Conservation (phyloP, 2,113 vertebrate species). For the Holacanthus passer region DNA sequence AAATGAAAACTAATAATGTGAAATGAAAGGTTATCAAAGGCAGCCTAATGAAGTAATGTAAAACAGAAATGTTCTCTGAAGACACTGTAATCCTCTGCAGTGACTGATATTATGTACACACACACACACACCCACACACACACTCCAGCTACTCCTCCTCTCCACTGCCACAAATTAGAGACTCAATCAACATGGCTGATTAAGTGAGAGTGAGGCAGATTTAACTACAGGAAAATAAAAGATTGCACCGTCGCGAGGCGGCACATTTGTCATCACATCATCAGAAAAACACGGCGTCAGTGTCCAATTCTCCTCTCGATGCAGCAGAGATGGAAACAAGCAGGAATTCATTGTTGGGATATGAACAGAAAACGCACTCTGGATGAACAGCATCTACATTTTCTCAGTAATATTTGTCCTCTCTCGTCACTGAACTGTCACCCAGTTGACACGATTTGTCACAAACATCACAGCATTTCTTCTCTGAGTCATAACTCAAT, state of each 20-base stretch:
- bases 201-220: conserved; percentile 50
- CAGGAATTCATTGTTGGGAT: not conserved
- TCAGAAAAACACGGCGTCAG: not conserved
- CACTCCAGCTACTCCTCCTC: conserved; percentile 31
- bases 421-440: not conserved
- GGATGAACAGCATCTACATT: not conserved
- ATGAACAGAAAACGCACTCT: not conserved
- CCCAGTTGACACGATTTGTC: not conserved
- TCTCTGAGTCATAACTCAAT: not conserved
- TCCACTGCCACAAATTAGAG: conserved; percentile 53
- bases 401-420: not conserved
- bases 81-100: conserved; percentile 68
- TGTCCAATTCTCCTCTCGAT: not conserved
- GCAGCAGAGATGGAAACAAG: not conserved
- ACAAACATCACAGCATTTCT: not conserved
- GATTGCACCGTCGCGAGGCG: conserved; percentile 17
- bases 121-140: not conserved
- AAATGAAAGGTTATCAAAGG: conserved; percentile 76
- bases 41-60: conserved; percentile 74
- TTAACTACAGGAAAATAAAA: conserved; percentile 40
- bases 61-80: conserved; percentile 70
- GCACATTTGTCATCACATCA: conserved; percentile 23
- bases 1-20: conserved; percentile 75
- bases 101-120: conserved; percentile 53
- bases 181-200: conserved; percentile 62